These are phyloP conservation scores for Pterophyllum scalare DNA, from an alignment of 2,113 vertebrate genomes.

Conservation along the genomic window DNA sequence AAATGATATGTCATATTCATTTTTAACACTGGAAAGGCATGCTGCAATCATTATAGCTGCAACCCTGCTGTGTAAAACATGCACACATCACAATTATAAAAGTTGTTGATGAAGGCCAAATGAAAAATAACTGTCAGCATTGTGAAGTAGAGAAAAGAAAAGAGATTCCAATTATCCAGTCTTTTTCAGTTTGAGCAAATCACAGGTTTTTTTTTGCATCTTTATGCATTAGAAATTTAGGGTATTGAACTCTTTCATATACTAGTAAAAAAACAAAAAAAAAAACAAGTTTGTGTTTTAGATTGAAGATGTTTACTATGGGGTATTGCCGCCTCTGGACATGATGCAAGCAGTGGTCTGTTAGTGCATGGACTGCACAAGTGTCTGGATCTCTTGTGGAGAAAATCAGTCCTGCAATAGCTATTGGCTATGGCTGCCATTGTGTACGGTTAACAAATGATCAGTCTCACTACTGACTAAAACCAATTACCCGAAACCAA, in stretches of 20 bases:
- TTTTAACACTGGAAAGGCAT: not conserved
- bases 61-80: not conserved
- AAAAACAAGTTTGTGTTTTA: not conserved
- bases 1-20: not conserved
- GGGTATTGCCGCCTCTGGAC: not conserved
- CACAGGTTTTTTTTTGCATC: not conserved
- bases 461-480: not conserved
- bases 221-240: not conserved
- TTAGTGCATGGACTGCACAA: not conserved
- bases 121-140: not conserved
- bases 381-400: not conserved
- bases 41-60: not conserved
- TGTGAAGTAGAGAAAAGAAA: not conserved
- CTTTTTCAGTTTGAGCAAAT: not conserved
- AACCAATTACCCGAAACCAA: accelerated
- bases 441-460: not conserved
- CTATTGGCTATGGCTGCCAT: not conserved
- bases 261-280: not conserved
- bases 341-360: not conserved
- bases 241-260: no score
- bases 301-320: not conserved
- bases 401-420: not conserved
- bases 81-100: not conserved
- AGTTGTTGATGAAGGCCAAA: not conserved
- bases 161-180: not conserved